Evolutionary conservation across 2,113 vertebrate genomes (phyloP).

Genomic region (Ranitomeya variabilis): DNA sequence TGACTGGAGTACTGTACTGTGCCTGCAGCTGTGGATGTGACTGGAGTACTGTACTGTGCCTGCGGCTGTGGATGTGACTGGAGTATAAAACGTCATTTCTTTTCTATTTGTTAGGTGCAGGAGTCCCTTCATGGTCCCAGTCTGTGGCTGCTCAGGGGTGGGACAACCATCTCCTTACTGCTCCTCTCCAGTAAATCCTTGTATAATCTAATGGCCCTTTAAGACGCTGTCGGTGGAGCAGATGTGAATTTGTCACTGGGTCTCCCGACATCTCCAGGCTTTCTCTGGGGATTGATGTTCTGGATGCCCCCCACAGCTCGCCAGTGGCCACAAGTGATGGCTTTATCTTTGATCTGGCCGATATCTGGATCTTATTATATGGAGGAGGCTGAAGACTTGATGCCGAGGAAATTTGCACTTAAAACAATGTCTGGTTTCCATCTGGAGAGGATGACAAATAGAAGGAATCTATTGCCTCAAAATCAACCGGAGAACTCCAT

Average conservation of each 20-base stretch:
- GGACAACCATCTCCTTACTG: too few relatives aligned
- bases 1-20: neutral
- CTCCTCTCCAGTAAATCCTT: neutral
- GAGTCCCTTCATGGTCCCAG: too few relatives aligned
- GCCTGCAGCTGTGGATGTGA: neutral
- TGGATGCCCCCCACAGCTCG: constrained; percentile 19
- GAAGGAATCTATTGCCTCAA: neutral
- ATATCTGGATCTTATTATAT: constrained; percentile 24
- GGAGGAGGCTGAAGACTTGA: constrained; percentile 16
- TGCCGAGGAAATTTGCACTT: constrained; percentile 39
- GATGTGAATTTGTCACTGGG: neutral
- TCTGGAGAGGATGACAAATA: constrained; percentile 9
- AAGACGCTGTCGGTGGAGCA: neutral
- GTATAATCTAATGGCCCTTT: neutral
- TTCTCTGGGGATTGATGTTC: neutral
- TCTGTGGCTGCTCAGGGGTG: too few relatives aligned
- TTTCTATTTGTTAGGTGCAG: too few relatives aligned
- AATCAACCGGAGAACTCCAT: neutral
- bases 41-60: too few relatives aligned
- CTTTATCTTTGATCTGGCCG: constrained; percentile 23
- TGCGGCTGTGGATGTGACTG: too few relatives aligned
- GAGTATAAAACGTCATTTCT: too few relatives aligned
- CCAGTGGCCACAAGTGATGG: neutral
- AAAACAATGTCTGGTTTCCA: constrained; percentile 33
- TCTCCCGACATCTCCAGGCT: neutral